Percentiles rank a stretch among this genome's conserved stretches.
phyloP scores from a whole-genome alignment of 2,888 invertebrate species.

The Drosophila mulleri region DNA sequence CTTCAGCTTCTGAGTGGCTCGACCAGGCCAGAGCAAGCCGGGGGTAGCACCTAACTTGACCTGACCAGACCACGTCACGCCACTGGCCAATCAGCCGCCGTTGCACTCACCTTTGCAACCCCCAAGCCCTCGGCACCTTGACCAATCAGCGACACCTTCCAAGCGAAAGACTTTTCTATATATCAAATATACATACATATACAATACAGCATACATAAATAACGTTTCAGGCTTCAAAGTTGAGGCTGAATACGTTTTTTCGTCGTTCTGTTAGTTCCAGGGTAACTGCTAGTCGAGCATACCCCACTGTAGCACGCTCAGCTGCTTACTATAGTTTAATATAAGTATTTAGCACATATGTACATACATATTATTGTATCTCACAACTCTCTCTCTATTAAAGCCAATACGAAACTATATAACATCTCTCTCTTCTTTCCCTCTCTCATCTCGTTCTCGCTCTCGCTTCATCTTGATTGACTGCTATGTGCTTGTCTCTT shows the following conservation, averaged over 20 bases:
- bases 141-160: slow-evolving; percentile 25
- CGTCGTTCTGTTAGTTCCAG: background rate
- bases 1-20: slow-evolving; percentile 41
- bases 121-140: background rate
- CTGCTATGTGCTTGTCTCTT: slow-evolving; percentile 8
- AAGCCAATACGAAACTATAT: background rate
- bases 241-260: no score
- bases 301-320: background rate
- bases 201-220: no score
- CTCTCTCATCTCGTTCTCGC: background rate
- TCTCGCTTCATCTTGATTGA: background rate
- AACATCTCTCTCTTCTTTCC: background rate
- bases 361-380: background rate
- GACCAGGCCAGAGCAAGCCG: background rate
- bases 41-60: slow-evolving; percentile 14
- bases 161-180: no score
- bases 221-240: no score
- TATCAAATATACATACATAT: no score
- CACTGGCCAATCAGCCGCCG: slow-evolving; percentile 24
- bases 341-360: no score
- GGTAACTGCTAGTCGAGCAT: background rate
- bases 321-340: background rate
- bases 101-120: background rate
- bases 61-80: slow-evolving; percentile 32
- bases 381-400: no score